Base-by-base conservation (phyloP, 2,797 vertebrate genomes). In the Sardinella longiceps region DNA sequence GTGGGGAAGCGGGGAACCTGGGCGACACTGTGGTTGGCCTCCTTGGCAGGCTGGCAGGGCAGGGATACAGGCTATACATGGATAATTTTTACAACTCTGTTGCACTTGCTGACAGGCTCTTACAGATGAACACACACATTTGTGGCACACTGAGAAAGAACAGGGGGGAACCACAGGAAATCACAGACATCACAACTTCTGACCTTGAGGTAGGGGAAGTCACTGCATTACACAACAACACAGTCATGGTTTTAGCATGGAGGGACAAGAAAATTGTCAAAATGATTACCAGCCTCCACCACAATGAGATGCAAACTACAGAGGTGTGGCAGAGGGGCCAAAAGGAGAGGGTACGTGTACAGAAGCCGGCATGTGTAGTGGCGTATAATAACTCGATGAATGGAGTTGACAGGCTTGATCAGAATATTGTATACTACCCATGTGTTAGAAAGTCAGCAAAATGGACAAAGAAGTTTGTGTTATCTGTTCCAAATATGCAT, bases 371-470 rank as follows among this genome's bases (percentile, higher is more conserved):
- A 18, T 56, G 53, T n/a, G 5, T 56, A 18, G 53, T 56, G 23
- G 53, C 15, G 2, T 56, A n/a, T n/a, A 56, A 56, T 5, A 4
- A 56, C 23, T 56, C 53, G 11, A 56, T 56, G 53, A 56, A 56
- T n/a, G 53, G 53, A 56, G 53, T 56, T 56, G 53, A 56, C 53
- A 56, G 53, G 53, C 53, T 56, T 56, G 53, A 56, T n/a, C 53
- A 56, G 23, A 56, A 56, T 20, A 56, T 56, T 56, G 1, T 18
- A 18, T 56, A 56, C 23, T 56, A 56, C 53, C 46, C 46, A 48
- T 48, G 46, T 10, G 46, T 48, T 48, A 1, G 46, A 48, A 48
- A 48, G 46, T 48, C 46, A 9, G 46, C 46, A 48, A 48, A 48
- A 48, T 48, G 46, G 46, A 48, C 46, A 48, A 48, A 48, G 3